Percentiles rank a stretch among this genome's conserved stretches.
phyloP scores from a whole-genome alignment of 1,140 invertebrate genomes.

The Bactericera cockerelli region DNA sequence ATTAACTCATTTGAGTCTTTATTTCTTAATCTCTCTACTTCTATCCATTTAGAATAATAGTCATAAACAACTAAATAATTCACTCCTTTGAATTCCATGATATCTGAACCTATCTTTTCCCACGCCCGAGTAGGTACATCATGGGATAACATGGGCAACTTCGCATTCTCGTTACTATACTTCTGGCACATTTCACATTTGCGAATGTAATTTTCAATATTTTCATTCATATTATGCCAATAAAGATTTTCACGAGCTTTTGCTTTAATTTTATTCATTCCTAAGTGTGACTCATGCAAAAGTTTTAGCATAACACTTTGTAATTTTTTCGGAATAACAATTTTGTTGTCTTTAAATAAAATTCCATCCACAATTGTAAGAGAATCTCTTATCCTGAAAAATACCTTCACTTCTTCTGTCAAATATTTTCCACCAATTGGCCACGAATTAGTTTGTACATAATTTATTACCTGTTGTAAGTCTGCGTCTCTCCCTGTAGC shows the following conservation, averaged over 20 bases:
- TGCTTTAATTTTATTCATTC: slow-evolving; percentile 10
- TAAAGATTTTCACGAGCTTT: slow-evolving; percentile 12
- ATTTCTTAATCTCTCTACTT: slow-evolving; percentile 18
- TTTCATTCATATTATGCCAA: slow-evolving; percentile 15
- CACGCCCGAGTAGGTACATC: slow-evolving; percentile 24
- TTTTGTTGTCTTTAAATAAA: slow-evolving; percentile 6
- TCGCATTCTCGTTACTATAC: slow-evolving; percentile 20
- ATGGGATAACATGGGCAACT: slow-evolving; percentile 26
- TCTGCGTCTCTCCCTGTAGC: not conserved
- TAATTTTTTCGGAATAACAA: slow-evolving; percentile 10
- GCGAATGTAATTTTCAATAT: slow-evolving; percentile 13
- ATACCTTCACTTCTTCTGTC: not conserved
- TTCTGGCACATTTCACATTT: slow-evolving; percentile 15
- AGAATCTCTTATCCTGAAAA: not conserved
- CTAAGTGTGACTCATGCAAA: slow-evolving; percentile 11
- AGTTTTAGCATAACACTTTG: not conserved
- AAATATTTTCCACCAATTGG: not conserved
- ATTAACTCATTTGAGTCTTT: slow-evolving; percentile 7
- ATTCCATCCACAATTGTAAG: not conserved
- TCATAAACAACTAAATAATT: slow-evolving; percentile 27
- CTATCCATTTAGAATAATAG: slow-evolving; percentile 27
- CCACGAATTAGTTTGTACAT: not conserved
- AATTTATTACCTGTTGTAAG: not conserved
- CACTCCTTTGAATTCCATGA: slow-evolving; percentile 25
- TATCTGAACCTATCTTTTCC: slow-evolving; percentile 26